phyloP scores from a whole-genome alignment of 1,140 invertebrate genomes.

The Trichonephila inaurata region DNA sequence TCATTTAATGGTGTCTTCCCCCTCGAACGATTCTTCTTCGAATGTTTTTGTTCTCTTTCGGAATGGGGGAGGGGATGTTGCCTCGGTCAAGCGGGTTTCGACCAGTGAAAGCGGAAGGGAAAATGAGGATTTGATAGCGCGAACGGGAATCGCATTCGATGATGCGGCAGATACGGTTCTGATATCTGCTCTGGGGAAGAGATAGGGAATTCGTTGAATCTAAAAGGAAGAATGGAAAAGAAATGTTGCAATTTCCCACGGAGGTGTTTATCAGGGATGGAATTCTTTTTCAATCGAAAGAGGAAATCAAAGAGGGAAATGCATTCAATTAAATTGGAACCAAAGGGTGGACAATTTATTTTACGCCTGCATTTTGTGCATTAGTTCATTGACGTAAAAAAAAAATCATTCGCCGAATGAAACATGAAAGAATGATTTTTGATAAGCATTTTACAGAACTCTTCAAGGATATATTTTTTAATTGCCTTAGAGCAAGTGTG shows the following conservation, averaged over 20 bases:
- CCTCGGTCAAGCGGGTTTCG: constrained; percentile 22
- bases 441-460: too few species aligned
- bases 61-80: not conserved
- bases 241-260: not conserved
- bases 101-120: not conserved
- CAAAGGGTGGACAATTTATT: not conserved
- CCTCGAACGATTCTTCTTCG: not conserved
- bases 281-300: not conserved
- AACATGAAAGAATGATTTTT: too few species aligned
- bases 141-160: not conserved
- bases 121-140: not conserved
- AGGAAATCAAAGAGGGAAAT: constrained; percentile 9
- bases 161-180: not conserved
- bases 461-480: too few species aligned
- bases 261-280: not conserved
- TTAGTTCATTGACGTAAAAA: not conserved
- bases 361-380: not conserved
- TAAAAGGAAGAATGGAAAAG: not conserved
- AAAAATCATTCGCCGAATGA: not conserved
- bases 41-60: constrained; percentile 3
- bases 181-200: not conserved
- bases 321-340: not conserved
- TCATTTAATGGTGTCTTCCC: constrained; percentile 34
- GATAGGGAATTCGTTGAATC: constrained; percentile 1
- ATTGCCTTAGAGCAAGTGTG: too few species aligned